Evolutionary conservation across 2,797 vertebrate species (phyloP), one percentile per base, ranked within the genome.

Genomic region (Thripadectes ignobilis): DNA sequence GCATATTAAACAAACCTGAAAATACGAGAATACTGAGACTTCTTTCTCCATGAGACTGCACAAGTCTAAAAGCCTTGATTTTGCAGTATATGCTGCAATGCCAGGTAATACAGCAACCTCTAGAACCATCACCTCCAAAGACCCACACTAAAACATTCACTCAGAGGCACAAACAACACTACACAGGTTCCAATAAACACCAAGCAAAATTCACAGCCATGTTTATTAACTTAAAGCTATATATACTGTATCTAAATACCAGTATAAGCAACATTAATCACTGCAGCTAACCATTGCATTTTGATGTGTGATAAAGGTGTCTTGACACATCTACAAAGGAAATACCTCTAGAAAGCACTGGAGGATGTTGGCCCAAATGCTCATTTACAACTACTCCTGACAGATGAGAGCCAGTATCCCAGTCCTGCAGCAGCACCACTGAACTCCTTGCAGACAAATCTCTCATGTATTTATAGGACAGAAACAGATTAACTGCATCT

Each of bases 161-260:
- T 94, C 67, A 75, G 93, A 95, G 92, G 85, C 79, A 91, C 81
- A 95, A 85, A 61, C 66, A 68, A 38, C 38, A 73, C 26, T 63
- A 46, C 7, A 45, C 46, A 91, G 88, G 81, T 34, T 54, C 30
- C 29, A 61, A 18, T 48, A 87, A 95, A 86, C 18, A 36, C 19
- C 68, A 80, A 94, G 62, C 38, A 97, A 97, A 96, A 97, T 94
- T 93, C 85, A 88, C 22, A 82, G 59, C 48, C 49, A 59, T 52
- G 51, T 82, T 93, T 92, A 96, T 95, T 94, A 97, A 90, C 83
- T 93, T 92, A 19, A 69, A 95, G 86, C 16, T 69, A 21, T 30
- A 83, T 74, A 95, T 88, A 71, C 36, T 30, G 77, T 52, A 74
- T 67, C 78, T 81, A 85, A 93, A 92, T 29, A 87, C 74, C 78